Evolutionary conservation across 2,113 vertebrate genomes (phyloP).

Genomic region (Agelaius phoeniceus): DNA sequence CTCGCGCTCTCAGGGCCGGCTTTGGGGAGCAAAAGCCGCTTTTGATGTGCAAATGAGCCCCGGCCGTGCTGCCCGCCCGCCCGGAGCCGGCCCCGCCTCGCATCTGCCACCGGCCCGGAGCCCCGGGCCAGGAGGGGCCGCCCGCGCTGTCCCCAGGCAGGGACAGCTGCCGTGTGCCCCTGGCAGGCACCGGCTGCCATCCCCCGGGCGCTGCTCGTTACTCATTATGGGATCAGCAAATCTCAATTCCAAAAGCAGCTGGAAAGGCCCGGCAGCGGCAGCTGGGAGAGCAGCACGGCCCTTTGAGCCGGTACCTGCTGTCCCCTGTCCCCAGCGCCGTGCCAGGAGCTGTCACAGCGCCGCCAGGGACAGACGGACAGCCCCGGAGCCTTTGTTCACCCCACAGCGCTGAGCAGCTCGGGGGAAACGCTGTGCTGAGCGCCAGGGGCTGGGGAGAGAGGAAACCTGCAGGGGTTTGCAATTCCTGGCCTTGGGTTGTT

Average conservation of each 20-base stretch:
- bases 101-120: constrained; percentile 28
- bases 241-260: neutral
- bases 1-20: too few relatives aligned
- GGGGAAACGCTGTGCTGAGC: too few relatives aligned
- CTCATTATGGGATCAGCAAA: neutral
- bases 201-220: constrained; percentile 43
- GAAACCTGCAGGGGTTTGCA: neutral
- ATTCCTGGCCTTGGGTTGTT: rapidly evolving
- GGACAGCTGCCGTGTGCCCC: constrained; percentile 53
- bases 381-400: rapidly evolving
- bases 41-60: constrained; percentile 56
- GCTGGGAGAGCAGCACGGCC: constrained; percentile 17
- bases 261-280: neutral
- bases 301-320: neutral
- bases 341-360: neutral
- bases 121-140: neutral
- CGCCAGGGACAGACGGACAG: neutral
- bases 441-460: rapidly evolving
- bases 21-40: neutral
- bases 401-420: rapidly evolving
- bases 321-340: neutral
- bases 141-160: neutral
- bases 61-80: neutral
- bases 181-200: neutral
- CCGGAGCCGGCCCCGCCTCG: neutral